A percentile compares a stretch with the other conserved stretches of the same genome.
These are phyloP conservation scores for Microctonus hyperodae DNA, from an alignment of 2,888 invertebrate species.

Conservation along the genomic window DNA sequence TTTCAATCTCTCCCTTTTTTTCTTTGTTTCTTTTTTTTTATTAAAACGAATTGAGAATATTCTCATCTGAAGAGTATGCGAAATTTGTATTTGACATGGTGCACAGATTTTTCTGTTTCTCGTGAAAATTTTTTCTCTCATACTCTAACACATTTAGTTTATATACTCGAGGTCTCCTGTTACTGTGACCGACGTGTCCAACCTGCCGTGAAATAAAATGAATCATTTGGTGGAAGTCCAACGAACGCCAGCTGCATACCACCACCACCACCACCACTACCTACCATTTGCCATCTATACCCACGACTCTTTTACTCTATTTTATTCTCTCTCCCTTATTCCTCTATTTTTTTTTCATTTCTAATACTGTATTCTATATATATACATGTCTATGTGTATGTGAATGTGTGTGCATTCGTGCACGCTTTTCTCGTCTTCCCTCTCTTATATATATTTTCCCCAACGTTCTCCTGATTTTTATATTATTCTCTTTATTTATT, in stretches of 20 bases:
- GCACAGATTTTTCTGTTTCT: too few species aligned
- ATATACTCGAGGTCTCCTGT: slow-evolving; percentile 6
- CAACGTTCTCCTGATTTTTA: neutral
- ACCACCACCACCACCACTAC: slow-evolving; percentile 26
- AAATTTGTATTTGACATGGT: too few species aligned
- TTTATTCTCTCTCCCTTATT: slow-evolving; percentile 22
- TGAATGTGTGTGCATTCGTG: neutral
- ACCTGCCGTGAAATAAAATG: slow-evolving; percentile 58
- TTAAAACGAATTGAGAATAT: too few species aligned
- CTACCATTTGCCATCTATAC: slow-evolving; percentile 22
- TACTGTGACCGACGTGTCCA: slow-evolving; percentile 56
- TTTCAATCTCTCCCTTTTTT: too few species aligned
- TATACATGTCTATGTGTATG: neutral
- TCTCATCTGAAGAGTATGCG: too few species aligned
- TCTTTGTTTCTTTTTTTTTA: too few species aligned
- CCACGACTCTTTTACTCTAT: slow-evolving; percentile 30
- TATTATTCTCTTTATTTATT: neutral
- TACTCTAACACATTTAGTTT: neutral
- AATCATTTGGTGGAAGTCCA: slow-evolving; percentile 51
- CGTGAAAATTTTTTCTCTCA: too few species aligned
- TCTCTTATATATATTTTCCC: neutral
- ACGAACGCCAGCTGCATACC: slow-evolving; percentile 44
- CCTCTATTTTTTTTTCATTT: slow-evolving; percentile 13
- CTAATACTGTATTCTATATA: neutral
- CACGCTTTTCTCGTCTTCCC: neutral